A percentile compares a stretch with the other conserved stretches of the same genome.
Evolutionary conservation across 1,140 invertebrate genomes (phyloP).

Genomic region (Aphaenogaster floridana): DNA sequence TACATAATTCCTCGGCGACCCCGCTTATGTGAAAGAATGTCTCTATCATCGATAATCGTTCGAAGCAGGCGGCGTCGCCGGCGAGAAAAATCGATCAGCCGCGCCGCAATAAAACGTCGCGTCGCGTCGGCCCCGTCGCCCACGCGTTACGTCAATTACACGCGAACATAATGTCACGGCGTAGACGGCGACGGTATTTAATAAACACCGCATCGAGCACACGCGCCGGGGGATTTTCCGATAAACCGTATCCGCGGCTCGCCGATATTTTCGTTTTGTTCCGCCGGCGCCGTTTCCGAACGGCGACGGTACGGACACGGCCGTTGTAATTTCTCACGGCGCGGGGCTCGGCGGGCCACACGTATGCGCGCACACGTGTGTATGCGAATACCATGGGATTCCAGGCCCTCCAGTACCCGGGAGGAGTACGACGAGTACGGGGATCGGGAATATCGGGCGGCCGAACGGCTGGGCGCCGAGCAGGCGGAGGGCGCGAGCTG

Average conservation of each 20-base stretch:
- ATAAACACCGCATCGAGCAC: constrained; percentile 39
- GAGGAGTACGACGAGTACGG: constrained; percentile 82
- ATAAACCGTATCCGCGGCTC: constrained; percentile 27
- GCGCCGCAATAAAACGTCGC: constrained; percentile 28
- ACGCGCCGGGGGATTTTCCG: not conserved
- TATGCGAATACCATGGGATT: constrained; percentile 72
- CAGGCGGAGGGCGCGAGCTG: constrained; percentile 79
- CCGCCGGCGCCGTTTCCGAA: constrained; percentile 17
- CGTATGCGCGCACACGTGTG: not conserved
- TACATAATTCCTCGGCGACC: not conserved
- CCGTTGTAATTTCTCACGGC: constrained; percentile 65
- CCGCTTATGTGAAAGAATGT: not conserved
- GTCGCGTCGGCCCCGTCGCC: not conserved
- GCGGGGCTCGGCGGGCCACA: not conserved
- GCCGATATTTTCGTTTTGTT: constrained; percentile 27
- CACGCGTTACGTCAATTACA: constrained; percentile 37
- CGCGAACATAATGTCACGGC: constrained; percentile 15
- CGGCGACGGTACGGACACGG: not conserved
- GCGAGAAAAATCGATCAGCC: constrained; percentile 22
- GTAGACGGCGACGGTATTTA: constrained; percentile 40
- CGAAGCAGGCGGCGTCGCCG: not conserved
- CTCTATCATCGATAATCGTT: constrained; percentile 33
- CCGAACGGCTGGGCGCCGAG: constrained; percentile 81
- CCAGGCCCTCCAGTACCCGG: constrained; percentile 85
- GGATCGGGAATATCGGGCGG: constrained; percentile 84